These are phyloP conservation scores for Xiphorhynchus elegans DNA, from an alignment of 2,113 vertebrate species.

Conservation along the genomic window DNA sequence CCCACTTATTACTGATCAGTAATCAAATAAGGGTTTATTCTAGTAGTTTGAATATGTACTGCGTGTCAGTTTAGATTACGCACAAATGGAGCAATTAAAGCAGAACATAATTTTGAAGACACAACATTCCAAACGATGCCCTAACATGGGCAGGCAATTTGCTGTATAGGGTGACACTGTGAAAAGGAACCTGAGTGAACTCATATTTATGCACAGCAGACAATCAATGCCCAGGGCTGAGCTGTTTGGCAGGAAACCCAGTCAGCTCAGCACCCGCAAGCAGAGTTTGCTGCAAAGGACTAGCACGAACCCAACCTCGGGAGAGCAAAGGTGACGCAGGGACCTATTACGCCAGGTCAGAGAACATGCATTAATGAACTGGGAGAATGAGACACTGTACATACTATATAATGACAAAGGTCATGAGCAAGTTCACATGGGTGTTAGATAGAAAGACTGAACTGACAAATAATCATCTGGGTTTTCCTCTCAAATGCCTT, in stretches of 20 bases:
- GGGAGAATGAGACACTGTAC: not conserved
- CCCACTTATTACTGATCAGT: not conserved
- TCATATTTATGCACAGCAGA: not conserved
- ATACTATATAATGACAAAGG: not conserved
- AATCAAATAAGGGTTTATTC: not conserved
- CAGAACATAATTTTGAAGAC: not conserved
- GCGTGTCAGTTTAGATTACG: not conserved
- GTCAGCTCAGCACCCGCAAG: not conserved
- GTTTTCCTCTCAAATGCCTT: not conserved
- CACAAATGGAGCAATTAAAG: not conserved
- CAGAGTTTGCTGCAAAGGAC: not conserved
- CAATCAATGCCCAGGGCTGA: not conserved
- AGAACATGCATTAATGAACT: not conserved
- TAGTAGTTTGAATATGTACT: not conserved
- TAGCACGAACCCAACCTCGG: accelerated
- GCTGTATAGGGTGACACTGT: not conserved
- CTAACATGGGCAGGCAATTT: not conserved
- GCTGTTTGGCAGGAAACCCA: not conserved
- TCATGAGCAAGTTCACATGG: not conserved
- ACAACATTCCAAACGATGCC: not conserved
- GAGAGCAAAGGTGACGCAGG: not conserved
- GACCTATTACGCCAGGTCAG: not conserved
- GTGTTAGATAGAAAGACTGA: not conserved
- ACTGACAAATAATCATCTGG: not conserved
- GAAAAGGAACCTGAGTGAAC: not conserved